Evolutionary conservation across 2,888 invertebrate species (phyloP).

Genomic region (Aphidius colemani): DNA sequence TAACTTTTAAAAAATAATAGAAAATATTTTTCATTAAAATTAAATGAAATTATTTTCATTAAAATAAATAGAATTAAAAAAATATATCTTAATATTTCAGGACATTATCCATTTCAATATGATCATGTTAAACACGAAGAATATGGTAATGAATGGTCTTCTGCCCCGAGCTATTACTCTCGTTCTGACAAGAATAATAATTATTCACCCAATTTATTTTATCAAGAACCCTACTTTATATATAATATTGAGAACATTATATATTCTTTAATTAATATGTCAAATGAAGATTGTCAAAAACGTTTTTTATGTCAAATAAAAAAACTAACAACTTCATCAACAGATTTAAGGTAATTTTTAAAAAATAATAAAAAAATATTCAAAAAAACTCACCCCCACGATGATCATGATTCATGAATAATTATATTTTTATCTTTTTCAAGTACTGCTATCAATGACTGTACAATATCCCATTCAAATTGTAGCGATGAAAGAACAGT

Average conservation of each 20-base stretch:
- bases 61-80: neutral
- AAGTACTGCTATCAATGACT: neutral
- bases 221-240: constrained; percentile 18
- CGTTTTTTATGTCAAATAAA: constrained; percentile 33
- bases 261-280: constrained; percentile 29
- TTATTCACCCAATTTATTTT: no score
- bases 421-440: no score
- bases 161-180: no score
- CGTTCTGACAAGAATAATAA: no score
- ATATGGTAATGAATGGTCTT: neutral
- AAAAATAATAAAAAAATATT: neutral
- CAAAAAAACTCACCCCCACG: no score
- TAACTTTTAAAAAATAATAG: no score
- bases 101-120: constrained; percentile 2
- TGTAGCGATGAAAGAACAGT: neutral
- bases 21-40: no score
- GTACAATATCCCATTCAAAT: neutral
- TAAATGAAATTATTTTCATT: no score
- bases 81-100: neutral
- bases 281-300: constrained; percentile 32
- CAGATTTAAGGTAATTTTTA: neutral
- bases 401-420: no score
- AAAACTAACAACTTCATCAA: constrained; percentile 25
- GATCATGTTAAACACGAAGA: constrained; percentile 4
- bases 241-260: constrained; percentile 33